phyloP scores from a whole-genome alignment of 2,113 vertebrate species.

The Chrysemys picta region DNA sequence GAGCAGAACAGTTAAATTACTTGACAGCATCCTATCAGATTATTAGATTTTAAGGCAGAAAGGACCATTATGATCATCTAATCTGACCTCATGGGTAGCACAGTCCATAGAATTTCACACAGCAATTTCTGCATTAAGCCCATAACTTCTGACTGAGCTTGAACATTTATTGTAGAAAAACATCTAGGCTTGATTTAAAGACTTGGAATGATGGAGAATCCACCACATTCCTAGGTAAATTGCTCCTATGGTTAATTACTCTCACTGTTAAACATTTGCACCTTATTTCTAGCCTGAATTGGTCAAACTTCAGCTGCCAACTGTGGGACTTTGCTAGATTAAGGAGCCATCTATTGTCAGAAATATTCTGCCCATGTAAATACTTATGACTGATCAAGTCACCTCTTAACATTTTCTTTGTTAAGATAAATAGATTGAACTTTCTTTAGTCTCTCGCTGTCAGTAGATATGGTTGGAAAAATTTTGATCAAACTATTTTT shows the following conservation, averaged over 20 bases:
- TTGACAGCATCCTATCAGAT: background rate
- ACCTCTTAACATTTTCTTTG: background rate
- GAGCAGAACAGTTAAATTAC: background rate
- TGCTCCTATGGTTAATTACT: background rate
- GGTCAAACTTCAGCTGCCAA: background rate
- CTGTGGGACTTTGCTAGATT: too few relatives aligned
- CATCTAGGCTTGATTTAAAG: background rate
- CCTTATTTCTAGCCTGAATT: conserved; percentile 1
- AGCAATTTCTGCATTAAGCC: background rate
- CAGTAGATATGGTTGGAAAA: background rate
- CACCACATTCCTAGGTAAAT: background rate
- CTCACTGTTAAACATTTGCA: background rate
- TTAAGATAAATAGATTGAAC: background rate
- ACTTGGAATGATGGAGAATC: background rate
- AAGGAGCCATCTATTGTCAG: background rate
- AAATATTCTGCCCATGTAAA: background rate
- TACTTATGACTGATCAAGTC: background rate
- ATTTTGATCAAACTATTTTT: too few relatives aligned
- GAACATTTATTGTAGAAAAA: background rate
- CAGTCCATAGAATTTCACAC: background rate
- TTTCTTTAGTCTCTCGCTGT: background rate
- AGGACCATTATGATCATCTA: background rate
- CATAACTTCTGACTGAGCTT: background rate
- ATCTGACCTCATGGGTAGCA: background rate
- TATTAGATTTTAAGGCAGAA: background rate